Conservation (phyloP, 2,113 vertebrate species). For the Gadus chalcogrammus region DNA sequence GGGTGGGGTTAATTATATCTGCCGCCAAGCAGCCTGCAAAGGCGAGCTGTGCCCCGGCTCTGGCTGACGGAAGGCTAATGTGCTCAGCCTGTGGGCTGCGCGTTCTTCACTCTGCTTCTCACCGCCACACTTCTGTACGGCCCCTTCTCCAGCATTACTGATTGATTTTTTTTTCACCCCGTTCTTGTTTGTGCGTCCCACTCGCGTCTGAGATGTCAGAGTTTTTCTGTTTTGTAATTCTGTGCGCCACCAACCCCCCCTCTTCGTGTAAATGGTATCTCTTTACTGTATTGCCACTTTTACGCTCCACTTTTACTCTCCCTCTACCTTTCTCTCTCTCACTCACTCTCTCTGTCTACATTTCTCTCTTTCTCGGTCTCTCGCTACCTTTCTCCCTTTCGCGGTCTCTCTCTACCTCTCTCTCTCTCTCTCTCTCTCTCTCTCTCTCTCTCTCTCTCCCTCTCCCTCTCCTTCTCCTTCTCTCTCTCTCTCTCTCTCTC, state of each 20-base stretch:
- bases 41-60: slow-evolving; percentile 16
- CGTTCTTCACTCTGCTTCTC: slow-evolving; percentile 26
- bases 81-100: slow-evolving; percentile 40
- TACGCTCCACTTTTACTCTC: neutral
- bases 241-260: neutral
- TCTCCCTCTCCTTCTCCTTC: slow-evolving; percentile 2
- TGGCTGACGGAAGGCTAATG: slow-evolving; percentile 49
- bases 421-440: slow-evolving; percentile 19
- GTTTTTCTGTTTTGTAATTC: neutral
- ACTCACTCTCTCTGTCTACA: neutral
- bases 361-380: slow-evolving; percentile 14
- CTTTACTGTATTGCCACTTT: no score
- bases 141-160: neutral
- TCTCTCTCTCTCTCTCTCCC: slow-evolving; percentile 20
- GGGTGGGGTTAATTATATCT: slow-evolving; percentile 62
- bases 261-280: no score
- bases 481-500: slow-evolving; percentile 21
- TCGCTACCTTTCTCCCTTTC: neutral
- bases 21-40: slow-evolving; percentile 28
- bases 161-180: neutral
- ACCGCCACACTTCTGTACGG: no score
- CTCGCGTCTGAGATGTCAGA: no score
- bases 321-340: neutral
- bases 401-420: slow-evolving; percentile 4
- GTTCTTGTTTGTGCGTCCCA: neutral